Percentiles rank a stretch among this genome's conserved stretches.
Conservation (phyloP, 2,797 vertebrate genomes). For the Myotis pilosus region DNA sequence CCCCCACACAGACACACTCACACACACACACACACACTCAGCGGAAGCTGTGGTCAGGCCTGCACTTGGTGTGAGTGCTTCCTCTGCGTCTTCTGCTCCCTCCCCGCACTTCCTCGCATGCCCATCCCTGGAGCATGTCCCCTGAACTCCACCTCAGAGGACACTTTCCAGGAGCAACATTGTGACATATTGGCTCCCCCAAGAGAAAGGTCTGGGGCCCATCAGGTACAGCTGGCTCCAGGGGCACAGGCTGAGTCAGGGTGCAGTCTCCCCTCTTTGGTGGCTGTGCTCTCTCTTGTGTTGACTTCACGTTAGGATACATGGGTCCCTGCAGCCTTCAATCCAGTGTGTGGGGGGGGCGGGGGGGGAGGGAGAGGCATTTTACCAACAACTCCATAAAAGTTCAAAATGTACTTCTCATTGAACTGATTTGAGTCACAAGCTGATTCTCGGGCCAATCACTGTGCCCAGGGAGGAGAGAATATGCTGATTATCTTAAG, state of each 20-base stretch:
- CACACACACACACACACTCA: too few species aligned
- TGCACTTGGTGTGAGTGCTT: neutral
- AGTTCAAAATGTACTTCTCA: neutral
- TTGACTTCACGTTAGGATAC: neutral
- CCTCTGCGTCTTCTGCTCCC: neutral
- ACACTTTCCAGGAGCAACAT: neutral
- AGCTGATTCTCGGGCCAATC: neutral
- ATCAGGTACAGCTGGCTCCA: neutral
- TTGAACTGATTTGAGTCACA: neutral
- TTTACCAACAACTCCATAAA: neutral
- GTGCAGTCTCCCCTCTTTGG: neutral
- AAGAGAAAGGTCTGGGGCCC: neutral
- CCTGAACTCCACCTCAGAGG: neutral
- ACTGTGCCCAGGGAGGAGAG: neutral
- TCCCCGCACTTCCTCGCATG: neutral
- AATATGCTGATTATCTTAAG: neutral
- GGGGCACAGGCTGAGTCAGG: neutral
- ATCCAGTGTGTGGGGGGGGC: neutral
- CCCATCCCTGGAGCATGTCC: neutral
- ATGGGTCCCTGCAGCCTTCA: neutral
- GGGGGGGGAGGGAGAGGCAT: accelerated
- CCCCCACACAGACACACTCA: too few species aligned
- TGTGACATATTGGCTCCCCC: neutral
- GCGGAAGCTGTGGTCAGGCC: neutral
- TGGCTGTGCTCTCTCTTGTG: neutral